A percentile compares a stretch with the other conserved stretches of the same genome.
Conservation (phyloP, 2,113 vertebrate genomes). For the Psammodynastes pulverulentus region DNA sequence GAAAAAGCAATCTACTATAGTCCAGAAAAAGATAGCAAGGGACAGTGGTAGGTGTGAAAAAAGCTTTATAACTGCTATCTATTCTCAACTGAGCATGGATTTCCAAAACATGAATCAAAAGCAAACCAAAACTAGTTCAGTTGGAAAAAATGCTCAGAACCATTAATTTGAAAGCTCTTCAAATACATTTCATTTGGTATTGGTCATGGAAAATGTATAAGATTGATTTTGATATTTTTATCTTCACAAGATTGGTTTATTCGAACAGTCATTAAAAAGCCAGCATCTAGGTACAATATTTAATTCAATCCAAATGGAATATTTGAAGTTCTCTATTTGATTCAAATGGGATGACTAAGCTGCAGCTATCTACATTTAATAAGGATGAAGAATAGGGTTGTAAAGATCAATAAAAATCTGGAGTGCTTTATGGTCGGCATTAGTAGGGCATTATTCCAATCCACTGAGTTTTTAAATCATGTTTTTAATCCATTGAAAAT, state of each 20-base stretch:
- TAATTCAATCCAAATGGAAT: background rate
- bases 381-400: background rate
- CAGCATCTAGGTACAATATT: background rate
- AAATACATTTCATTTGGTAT: slow-evolving; percentile 25
- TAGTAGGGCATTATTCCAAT: background rate
- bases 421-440: background rate
- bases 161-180: slow-evolving; percentile 35
- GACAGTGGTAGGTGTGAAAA: slow-evolving; percentile 22
- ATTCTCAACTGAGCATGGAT: background rate
- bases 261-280: background rate
- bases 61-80: slow-evolving; percentile 15
- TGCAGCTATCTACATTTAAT: background rate
- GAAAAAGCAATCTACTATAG: background rate
- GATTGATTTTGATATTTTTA: background rate
- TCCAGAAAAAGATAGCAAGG: slow-evolving; percentile 14
- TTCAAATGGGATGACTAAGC: background rate
- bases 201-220: background rate
- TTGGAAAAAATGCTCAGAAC: slow-evolving; percentile 42
- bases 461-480: background rate
- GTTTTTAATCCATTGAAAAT: background rate
- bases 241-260: background rate
- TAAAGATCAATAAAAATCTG: background rate
- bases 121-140: slow-evolving; percentile 25
- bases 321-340: background rate
- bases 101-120: slow-evolving; percentile 30